Base-by-base conservation (phyloP, 2,888 invertebrate species). In the Chymomyza procnemis region DNA sequence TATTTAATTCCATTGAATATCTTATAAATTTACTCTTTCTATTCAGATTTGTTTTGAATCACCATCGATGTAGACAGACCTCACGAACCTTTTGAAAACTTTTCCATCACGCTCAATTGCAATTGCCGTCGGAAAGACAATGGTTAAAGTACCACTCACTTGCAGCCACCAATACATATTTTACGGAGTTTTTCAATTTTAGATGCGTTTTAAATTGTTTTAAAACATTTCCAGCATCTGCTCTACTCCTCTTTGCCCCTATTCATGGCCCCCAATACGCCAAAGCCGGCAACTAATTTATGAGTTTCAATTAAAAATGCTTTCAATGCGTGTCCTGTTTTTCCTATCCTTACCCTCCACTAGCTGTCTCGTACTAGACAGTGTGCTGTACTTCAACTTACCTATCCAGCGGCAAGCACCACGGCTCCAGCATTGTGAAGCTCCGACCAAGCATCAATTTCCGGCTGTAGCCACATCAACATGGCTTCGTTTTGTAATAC, bases 251-350 rank as follows among this genome's bases (percentile, higher is more conserved):
- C 48, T 48, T 4, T 48, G 18, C 14, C 14, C 21, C 18, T 54
- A 22, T 16, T 4, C 21, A 2, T n/a, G n/a, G 26, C 26, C 26
- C 26, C 55, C 26, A 3, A 19, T 41, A 18, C 34, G 50, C 26
- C 47, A 64, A 64, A 67, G 65, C 66, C 67, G 70, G 60, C 66
- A 67, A 61, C 77, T 77, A 74, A 85, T 85, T 85, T 85, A 85
- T 86, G 87, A 80, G 75, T 78, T 85, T 88, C 88, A 88, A 85
- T 85, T 88, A 81, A 85, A 88, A 88, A 78, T 73, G 73, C 74
- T 69, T 73, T 69, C 21, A 67, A 78, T 77, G 76, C 65, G 60
- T 8, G 1, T 18, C 21, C 19, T 26, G 50, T 14, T 50, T 19
- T 19, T 30, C 47, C 12, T 30, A 6, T 14, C 26, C 46, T 9